These are phyloP conservation scores for Oedothorax gibbosus DNA, from an alignment of 1,140 invertebrate species.

Conservation along the genomic window DNA sequence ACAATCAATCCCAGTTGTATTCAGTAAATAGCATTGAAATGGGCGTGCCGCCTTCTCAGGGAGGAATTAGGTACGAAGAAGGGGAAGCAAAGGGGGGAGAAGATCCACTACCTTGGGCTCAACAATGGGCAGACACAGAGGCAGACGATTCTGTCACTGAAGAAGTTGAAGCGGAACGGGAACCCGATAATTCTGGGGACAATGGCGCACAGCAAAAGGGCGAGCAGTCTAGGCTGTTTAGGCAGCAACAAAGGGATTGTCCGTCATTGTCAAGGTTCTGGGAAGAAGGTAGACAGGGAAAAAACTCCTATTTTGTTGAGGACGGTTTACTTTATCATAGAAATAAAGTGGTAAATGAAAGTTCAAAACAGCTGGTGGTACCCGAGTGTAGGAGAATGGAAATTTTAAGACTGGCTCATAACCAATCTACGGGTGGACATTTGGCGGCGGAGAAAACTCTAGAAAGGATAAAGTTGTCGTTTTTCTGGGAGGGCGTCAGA, in stretches of 20 bases:
- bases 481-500: constrained; percentile 2
- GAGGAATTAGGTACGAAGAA: too few species aligned
- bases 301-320: background rate
- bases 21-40: background rate
- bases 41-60: background rate
- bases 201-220: background rate
- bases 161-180: background rate
- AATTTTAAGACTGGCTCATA: background rate
- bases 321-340: constrained; percentile 1
- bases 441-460: background rate
- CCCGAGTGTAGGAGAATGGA: background rate
- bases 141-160: background rate
- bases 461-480: background rate
- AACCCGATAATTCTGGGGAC: background rate
- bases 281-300: background rate
- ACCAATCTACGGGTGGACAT: background rate
- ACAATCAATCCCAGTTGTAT: background rate
- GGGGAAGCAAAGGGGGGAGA: background rate
- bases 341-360: background rate
- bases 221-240: too few species aligned
- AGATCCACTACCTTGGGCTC: background rate
- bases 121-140: too few species aligned
- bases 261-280: background rate
- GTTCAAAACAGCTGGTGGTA: constrained; percentile 1
- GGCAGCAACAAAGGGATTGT: background rate